Evolutionary conservation across 2,113 vertebrate genomes (phyloP), one percentile per base, ranked within the genome.

Genomic region (Furnarius figulus): DNA sequence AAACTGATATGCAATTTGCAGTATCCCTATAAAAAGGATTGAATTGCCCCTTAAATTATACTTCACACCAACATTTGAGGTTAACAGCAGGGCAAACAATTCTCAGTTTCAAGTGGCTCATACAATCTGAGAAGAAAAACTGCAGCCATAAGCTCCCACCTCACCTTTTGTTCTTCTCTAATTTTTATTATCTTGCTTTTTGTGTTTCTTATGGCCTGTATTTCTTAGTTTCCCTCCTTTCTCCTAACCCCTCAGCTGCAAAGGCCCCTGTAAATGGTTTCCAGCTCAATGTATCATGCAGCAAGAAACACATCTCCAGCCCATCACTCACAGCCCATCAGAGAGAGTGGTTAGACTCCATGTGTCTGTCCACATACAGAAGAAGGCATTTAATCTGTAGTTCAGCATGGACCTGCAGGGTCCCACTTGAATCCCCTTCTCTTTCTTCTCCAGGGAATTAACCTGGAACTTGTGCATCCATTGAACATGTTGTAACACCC

Each of bases 401-500:
- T 2, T 94, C 61, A 58, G 52, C 23, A 47, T 2, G 17, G 23
- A 67, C 21, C 63, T 44, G 7, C 21, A 49, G 35, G 55, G 31
- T 50, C 37, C n/a, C 33, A 40, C 53, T 1, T 87, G 50, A 80
- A 42, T 5, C 17, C 10, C 7, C 5, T 62, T 65, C 42, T 39
- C 10, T 74, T 79, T 77, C 25, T 63, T 9, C 23, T 72, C 30
- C 31, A 53, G 53, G 24, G 52, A 27, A 40, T 6, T 28, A 40
- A 59, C 7, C 7, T 42, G 30, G 56, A 75, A 58, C 30, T 31
- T n/a, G 13, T 55, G 28, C 9, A 9, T 44, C 27, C 40, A 28
- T 9, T 0, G 5, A 27, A 22, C 4, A 3, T 4, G 8, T 42
- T 72, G 37, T 68, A 49, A 56, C 22, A 53, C 14, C 27, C 4